Conservation (phyloP, 2,888 invertebrate species). For the Xanthorhoe spadicearia region DNA sequence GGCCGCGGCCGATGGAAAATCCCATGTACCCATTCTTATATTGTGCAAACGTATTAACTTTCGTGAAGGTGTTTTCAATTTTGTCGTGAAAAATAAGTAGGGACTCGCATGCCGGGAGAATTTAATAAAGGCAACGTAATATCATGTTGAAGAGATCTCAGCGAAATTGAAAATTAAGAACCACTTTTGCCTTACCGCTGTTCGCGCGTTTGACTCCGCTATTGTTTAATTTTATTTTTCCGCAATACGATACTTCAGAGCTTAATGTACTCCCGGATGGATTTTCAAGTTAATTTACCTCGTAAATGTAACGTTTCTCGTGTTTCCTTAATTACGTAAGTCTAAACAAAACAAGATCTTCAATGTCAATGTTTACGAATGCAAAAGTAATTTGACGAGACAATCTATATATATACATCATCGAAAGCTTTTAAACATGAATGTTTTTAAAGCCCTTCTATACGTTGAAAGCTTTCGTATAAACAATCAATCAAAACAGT, state of each 20-base stretch:
- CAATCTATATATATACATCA: constrained; percentile 7
- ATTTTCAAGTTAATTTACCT: constrained; percentile 41
- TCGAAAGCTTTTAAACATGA: constrained; percentile 1
- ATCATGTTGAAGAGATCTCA: constrained; percentile 60
- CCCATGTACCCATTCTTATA: constrained; percentile 76
- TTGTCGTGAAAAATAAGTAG: constrained; percentile 71
- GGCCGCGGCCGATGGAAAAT: constrained; percentile 60
- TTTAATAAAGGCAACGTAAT: constrained; percentile 73
- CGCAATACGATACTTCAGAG: constrained; percentile 40
- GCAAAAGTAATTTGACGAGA: constrained; percentile 17
- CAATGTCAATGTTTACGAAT: constrained; percentile 22
- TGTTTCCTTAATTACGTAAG: constrained; percentile 22
- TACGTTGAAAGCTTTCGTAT: constrained; percentile 15
- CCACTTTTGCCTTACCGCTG: constrained; percentile 53
- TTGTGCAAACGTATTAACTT: constrained; percentile 69
- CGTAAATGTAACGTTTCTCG: constrained; percentile 31
- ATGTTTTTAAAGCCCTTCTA: constrained; percentile 14
- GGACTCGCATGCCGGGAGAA: constrained; percentile 57
- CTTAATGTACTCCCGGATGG: constrained; percentile 39
- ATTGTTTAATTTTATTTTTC: constrained; percentile 50
- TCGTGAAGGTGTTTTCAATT: constrained; percentile 73
- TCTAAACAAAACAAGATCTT: constrained; percentile 18
- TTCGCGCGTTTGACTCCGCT: constrained; percentile 45
- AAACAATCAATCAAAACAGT: constrained; percentile 17
- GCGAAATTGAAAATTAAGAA: constrained; percentile 74